These are phyloP conservation scores for Aythya baeri DNA, from an alignment of 2,113 vertebrate genomes.

Conservation along the genomic window DNA sequence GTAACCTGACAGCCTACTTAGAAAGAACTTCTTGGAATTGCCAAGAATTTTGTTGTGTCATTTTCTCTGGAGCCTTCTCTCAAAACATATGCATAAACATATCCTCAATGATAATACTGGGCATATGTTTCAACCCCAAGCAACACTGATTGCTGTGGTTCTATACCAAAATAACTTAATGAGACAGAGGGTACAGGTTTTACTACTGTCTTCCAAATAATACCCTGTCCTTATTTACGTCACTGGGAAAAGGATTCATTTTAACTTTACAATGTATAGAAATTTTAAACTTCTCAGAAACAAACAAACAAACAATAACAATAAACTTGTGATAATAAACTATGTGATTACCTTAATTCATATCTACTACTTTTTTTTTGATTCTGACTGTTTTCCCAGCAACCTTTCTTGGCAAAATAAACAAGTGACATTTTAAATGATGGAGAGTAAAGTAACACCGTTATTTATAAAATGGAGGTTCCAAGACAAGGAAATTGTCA, in stretches of 20 bases:
- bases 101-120: background rate
- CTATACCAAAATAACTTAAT: background rate
- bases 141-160: background rate
- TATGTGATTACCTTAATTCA: background rate
- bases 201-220: background rate
- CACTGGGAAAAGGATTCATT: background rate
- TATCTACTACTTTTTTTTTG: background rate
- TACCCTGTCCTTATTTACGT: background rate
- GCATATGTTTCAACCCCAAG: background rate
- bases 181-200: background rate
- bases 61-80: background rate
- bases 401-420: background rate
- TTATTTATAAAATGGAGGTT: background rate
- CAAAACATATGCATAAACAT: background rate
- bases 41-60: background rate
- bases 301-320: background rate
- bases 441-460: background rate
- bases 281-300: background rate
- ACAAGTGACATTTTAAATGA: conserved; percentile 3
- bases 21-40: background rate
- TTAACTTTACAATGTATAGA: background rate
- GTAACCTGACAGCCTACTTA: background rate
- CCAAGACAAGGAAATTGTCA: background rate
- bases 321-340: background rate
- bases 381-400: background rate